Evolutionary conservation across 2,797 vertebrate genomes (phyloP), one percentile per base, ranked within the genome.

Genomic region (Varecia variegata): DNA sequence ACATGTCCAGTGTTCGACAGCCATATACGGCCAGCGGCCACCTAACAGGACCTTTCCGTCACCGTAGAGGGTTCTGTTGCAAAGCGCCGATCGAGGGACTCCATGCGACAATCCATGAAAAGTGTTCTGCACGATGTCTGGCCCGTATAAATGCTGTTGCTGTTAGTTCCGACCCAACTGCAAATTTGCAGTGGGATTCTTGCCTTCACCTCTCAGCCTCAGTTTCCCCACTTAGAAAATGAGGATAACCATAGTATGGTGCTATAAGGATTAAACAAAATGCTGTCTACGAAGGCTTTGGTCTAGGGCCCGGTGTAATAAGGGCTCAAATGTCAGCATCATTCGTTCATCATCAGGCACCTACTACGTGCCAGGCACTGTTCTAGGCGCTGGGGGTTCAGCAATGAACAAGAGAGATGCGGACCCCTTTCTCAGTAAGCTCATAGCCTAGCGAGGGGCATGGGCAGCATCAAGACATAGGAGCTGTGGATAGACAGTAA

Each of bases 141-240:
- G n/a, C 18, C 73, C 60, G 2, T 2, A 14, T 3, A 50, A 52
- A 79, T 0, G 2, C 11, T 32, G 15, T 5, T 38, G 2, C 18
- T n/a, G 50, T n/a, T 17, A 47, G 21, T 62, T 35, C 71, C 23
- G 43, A 88, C 8, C 62, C 23, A 20, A 88, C 27, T 38, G 50
- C 43, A 43, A 38, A 47, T 40, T 21, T 32, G 47, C 93, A 30
- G 13, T 25, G 17, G 43, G n/a, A 76, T 11, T 35, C 76, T 58
- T 58, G 20, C 50, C 67, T 80, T 56, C 8, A 15, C 32, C 47
- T 62, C 92, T 43, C 43, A 65, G 43, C 77, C 79, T 71, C 27
- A 4, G 74, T 60, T 79, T 85, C 80, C 68, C 40, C 32, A 35
- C 32, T 14, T 43, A 30, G 5, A 40, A 88, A 73, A 86, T 35